Conservation (phyloP, 2,797 vertebrate species). For the Bryconaethiops microstoma region DNA sequence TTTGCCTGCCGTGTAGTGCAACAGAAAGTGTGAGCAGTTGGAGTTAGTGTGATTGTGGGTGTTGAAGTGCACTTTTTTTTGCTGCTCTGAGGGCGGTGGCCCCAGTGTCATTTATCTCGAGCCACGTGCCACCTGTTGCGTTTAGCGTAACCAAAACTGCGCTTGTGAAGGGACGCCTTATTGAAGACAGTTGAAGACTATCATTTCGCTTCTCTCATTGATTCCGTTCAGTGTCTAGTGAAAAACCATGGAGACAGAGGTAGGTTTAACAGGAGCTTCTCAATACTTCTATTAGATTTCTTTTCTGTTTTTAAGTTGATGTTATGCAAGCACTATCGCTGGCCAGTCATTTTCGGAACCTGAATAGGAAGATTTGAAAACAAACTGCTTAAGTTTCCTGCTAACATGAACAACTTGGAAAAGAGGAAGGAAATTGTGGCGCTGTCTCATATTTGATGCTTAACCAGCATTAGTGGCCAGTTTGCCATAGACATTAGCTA, state of each 20-base stretch:
- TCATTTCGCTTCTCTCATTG: constrained; percentile 5
- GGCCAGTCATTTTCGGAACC: background rate
- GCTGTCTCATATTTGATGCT: constrained; percentile 10
- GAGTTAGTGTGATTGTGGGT: constrained; percentile 42
- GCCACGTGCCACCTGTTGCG: constrained; percentile 47
- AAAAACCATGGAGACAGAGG: constrained; percentile 80
- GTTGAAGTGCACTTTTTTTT: constrained; percentile 40
- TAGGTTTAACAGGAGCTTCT: constrained; percentile 59
- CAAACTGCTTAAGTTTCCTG: background rate
- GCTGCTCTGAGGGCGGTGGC: constrained; percentile 21
- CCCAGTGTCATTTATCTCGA: constrained; percentile 20
- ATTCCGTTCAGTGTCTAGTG: constrained; percentile 25
- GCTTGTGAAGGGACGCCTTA: constrained; percentile 9
- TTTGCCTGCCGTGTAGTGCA: constrained; percentile 58
- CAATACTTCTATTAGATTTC: background rate
- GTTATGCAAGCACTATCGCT: background rate
- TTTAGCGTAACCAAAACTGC: background rate
- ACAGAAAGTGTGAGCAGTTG: constrained; percentile 29
- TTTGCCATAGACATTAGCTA: constrained; percentile 32
- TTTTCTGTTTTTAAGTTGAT: background rate
- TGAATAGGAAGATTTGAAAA: constrained; percentile 14
- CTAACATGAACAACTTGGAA: constrained; percentile 27
- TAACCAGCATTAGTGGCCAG: constrained; percentile 21
- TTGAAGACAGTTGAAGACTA: constrained; percentile 22
- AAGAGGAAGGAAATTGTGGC: constrained; percentile 46